A percentile compares a stretch with the other conserved stretches of the same genome.
Evolutionary conservation across 2,797 vertebrate species (phyloP).

Genomic region (Pseudochromis fuscus): DNA sequence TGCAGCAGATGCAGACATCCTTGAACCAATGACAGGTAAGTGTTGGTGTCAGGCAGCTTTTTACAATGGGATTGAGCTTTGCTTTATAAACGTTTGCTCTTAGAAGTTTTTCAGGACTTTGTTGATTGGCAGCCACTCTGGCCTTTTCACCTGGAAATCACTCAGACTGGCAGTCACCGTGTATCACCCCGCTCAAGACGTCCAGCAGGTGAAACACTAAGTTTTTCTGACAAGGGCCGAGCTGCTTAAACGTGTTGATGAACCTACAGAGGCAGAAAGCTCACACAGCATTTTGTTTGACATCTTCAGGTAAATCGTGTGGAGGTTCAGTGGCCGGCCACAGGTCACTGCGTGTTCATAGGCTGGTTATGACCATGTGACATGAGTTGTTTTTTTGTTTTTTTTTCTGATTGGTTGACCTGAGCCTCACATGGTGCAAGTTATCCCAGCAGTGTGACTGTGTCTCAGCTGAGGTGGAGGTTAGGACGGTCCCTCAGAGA

Average conservation of each 20-base stretch:
- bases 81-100: conserved; percentile 33
- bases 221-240: conserved; percentile 37
- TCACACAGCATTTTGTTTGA: conserved; percentile 42
- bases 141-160: too few relatives aligned
- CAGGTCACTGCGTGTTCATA: conserved; percentile 23
- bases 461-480: conserved; percentile 68
- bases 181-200: conserved; percentile 21
- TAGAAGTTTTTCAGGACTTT: conserved; percentile 40
- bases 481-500: conserved; percentile 54
- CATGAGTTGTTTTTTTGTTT: conserved; percentile 29
- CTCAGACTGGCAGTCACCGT: background rate
- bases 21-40: conserved; percentile 20
- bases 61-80: conserved; percentile 47
- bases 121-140: conserved; percentile 46
- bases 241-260: conserved; percentile 43
- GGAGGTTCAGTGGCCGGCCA: conserved; percentile 41
- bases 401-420: conserved; percentile 59
- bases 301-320: conserved; percentile 55
- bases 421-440: conserved; percentile 63
- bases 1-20: conserved; percentile 53
- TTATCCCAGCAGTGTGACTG: conserved; percentile 52
- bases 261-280: conserved; percentile 27
- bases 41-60: conserved; percentile 43
- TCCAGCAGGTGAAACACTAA: conserved; percentile 39
- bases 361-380: conserved; percentile 34